A percentile compares a stretch with the other conserved stretches of the same genome.
phyloP scores from a whole-genome alignment of 2,113 vertebrate species.

The Dromiciops gliroides region DNA sequence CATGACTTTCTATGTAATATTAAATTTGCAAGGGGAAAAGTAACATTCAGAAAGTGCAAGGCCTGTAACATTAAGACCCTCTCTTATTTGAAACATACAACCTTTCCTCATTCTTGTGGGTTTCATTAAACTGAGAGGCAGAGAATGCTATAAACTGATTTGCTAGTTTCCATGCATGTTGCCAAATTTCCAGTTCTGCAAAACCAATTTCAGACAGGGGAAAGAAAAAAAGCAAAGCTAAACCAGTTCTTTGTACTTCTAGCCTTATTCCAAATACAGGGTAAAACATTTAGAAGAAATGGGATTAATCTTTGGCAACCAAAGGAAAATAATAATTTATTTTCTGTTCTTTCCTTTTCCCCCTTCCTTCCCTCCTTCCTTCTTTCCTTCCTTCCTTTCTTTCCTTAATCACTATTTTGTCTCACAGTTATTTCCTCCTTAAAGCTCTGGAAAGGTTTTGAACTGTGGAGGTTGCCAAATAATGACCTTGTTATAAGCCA shows the following conservation, averaged over 20 bases:
- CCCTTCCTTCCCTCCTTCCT: background rate
- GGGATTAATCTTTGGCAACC: constrained; percentile 65
- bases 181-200: constrained; percentile 83
- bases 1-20: background rate
- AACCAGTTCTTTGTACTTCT: constrained; percentile 58
- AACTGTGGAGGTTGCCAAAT: constrained; percentile 68
- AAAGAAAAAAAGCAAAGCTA: constrained; percentile 59
- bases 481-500: constrained; percentile 74
- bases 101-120: constrained; percentile 66
- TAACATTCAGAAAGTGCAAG: constrained; percentile 64
- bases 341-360: background rate
- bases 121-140: constrained; percentile 75
- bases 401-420: constrained; percentile 64
- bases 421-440: constrained; percentile 71
- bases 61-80: constrained; percentile 53
- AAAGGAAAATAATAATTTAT: constrained; percentile 67
- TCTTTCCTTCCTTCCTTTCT: constrained; percentile 34
- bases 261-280: constrained; percentile 68
- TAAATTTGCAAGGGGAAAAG: constrained; percentile 47
- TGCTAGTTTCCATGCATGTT: constrained; percentile 80
- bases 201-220: constrained; percentile 80
- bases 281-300: constrained; percentile 73
- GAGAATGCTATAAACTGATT: constrained; percentile 80
- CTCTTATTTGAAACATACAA: constrained; percentile 41
- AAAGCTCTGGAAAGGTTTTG: constrained; percentile 74